phyloP scores from a whole-genome alignment of 1,140 invertebrate species.

The Spodoptera frugiperda region DNA sequence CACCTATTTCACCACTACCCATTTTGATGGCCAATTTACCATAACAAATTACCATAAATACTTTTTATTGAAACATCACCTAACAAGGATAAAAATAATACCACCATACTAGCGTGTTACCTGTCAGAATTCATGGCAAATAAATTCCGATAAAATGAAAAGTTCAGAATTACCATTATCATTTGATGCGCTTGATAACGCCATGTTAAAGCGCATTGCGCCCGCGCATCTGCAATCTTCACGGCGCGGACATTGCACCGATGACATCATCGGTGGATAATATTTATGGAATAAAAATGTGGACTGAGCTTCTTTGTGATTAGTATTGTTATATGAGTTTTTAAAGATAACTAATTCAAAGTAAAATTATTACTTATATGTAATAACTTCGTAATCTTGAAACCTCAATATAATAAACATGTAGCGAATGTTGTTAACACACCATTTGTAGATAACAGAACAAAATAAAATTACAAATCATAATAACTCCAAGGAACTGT shows the following conservation, averaged over 20 bases:
- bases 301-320: neutral
- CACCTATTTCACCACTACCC: conserved; percentile 18
- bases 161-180: conserved; percentile 32
- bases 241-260: conserved; percentile 46
- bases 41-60: neutral
- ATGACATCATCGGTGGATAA: conserved; percentile 48
- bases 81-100: conserved; percentile 3
- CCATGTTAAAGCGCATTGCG: conserved; percentile 50
- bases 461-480: conserved; percentile 30
- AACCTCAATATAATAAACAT: neutral
- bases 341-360: neutral
- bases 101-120: conserved; percentile 5
- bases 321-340: neutral
- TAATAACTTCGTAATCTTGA: too few species aligned
- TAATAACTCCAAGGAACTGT: conserved; percentile 17
- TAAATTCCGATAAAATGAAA: conserved; percentile 22
- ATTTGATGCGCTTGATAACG: conserved; percentile 40
- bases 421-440: neutral
- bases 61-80: neutral
- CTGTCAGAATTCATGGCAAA: conserved; percentile 12
- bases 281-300: neutral
- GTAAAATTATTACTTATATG: too few species aligned
- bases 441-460: neutral
- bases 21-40: conserved; percentile 17
- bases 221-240: conserved; percentile 49